These are phyloP conservation scores for Octonoba sinensis DNA, from an alignment of 2,888 invertebrate species.

Conservation along the genomic window DNA sequence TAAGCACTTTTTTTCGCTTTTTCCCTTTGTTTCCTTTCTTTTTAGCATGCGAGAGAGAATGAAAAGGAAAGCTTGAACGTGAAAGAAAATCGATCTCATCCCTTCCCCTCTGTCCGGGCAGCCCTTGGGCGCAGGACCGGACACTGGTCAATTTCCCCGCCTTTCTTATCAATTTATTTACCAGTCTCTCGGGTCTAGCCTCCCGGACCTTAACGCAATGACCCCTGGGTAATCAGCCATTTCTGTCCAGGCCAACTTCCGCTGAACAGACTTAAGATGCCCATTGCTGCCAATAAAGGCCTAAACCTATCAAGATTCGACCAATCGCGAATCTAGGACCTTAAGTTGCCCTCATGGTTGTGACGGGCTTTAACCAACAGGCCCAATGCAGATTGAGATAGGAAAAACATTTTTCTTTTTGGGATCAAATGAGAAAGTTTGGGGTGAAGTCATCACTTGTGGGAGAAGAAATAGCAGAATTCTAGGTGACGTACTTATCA, in stretches of 20 bases:
- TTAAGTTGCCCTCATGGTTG: conserved; percentile 45
- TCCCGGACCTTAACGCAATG: conserved; percentile 63
- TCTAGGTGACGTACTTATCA: too few species aligned
- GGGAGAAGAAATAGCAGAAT: too few species aligned
- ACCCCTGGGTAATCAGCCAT: conserved; percentile 64
- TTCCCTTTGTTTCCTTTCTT: conserved; percentile 41
- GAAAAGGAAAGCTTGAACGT: conserved; percentile 25
- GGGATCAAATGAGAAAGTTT: conserved; percentile 38
- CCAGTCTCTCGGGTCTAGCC: conserved; percentile 54
- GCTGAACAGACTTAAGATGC: conserved; percentile 59
- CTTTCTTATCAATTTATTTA: conserved; percentile 65
- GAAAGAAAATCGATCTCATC: conserved; percentile 54
- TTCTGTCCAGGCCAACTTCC: conserved; percentile 60
- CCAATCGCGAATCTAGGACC: conserved; percentile 51
- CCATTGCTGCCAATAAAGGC: conserved; percentile 63
- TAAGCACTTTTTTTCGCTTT: conserved; percentile 28
- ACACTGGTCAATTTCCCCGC: conserved; percentile 64
- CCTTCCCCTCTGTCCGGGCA: conserved; percentile 30
- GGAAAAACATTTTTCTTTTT: conserved; percentile 33
- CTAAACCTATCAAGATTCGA: conserved; percentile 56
- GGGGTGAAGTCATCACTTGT: conserved; percentile 16
- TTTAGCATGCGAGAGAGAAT: conserved; percentile 33
- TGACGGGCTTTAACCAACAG: conserved; percentile 37
- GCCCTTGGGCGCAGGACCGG: conserved; percentile 47
- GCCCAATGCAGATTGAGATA: conserved; percentile 51